Percentiles rank a stretch among this genome's conserved stretches.
These are phyloP conservation scores for Momotus momota DNA, from an alignment of 2,797 vertebrate species.

Conservation along the genomic window DNA sequence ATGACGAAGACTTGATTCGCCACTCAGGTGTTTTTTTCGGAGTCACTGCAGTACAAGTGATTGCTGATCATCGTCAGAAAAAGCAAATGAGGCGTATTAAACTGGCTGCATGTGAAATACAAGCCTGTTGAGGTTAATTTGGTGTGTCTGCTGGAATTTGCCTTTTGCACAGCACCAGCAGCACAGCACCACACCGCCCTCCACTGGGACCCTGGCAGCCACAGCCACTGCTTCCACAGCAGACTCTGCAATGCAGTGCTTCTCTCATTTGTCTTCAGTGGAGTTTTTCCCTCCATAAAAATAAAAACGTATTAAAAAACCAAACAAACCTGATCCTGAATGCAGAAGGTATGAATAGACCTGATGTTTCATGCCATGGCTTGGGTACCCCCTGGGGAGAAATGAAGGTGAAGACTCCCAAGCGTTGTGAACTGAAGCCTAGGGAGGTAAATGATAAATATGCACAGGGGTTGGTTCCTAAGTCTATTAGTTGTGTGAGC, in stretches of 20 bases:
- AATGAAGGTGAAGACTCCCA: background rate
- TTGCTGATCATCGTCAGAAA: background rate
- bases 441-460: background rate
- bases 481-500: background rate
- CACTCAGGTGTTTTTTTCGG: background rate
- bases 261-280: background rate
- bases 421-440: background rate
- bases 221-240: accelerated
- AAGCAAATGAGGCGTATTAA: background rate
- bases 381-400: background rate
- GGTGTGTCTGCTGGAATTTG: background rate
- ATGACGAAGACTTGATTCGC: background rate
- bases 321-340: background rate
- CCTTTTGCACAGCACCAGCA: accelerated
- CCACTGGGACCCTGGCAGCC: background rate
- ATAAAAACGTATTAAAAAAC: background rate
- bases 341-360: background rate
- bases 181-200: slow-evolving; percentile 41
- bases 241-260: background rate
- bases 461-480: background rate
- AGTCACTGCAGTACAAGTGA: background rate
- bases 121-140: background rate
- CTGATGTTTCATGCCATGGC: background rate
- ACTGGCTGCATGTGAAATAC: background rate
- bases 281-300: accelerated